Base-by-base conservation (phyloP, 1,140 invertebrate species). In the Tetramorium parvispinum region DNA sequence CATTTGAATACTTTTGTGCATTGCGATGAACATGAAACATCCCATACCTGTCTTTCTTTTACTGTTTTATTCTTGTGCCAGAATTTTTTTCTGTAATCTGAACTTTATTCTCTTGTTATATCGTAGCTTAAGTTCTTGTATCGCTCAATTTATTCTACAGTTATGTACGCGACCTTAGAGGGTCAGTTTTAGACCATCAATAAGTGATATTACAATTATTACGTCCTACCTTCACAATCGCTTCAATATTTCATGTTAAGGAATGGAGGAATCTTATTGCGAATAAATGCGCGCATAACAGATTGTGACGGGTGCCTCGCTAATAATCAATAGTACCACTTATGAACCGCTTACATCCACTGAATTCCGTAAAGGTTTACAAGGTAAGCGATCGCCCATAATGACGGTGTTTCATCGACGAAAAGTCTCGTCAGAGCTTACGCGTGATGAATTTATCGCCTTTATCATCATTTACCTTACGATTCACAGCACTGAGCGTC, bases 361-460 rank as follows among this genome's bases (percentile, higher is more conserved):
- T 46, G 10, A 59, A 73, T 83, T 73, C 40, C 24, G 3, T 46
- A 21, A 49, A 82, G 7, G 10, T 82, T 18, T 57, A 73, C 40
- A 46, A 82, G 40, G n/a, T 73, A 82, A 73, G 53, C 79, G 11
- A 71, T 71, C 66, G 27, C 2, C 24, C n/a, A 8, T 82, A 83
- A 57, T 71, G 37, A 82, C 24, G 53, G 51, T 73, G 40, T 46
- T 82, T 57, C 24, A 10, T 5, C 3, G 57, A 53, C 10, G 49
- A 59, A 59, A 71, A 27, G 43, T 49, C 59, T 24, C 40, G 32
- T 16, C 16, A 32, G 13, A 11, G 10, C 21, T 32, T 53, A 24
- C 8, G 18, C 40, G 51, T 70, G 27, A 83, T 40, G 27, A 83
- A 83, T 83, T 83, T 73, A 73, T 83, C 53, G 40, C 68, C 53